phyloP scores from a whole-genome alignment of 2,113 vertebrate genomes.

The Cochlearius cochlearius region DNA sequence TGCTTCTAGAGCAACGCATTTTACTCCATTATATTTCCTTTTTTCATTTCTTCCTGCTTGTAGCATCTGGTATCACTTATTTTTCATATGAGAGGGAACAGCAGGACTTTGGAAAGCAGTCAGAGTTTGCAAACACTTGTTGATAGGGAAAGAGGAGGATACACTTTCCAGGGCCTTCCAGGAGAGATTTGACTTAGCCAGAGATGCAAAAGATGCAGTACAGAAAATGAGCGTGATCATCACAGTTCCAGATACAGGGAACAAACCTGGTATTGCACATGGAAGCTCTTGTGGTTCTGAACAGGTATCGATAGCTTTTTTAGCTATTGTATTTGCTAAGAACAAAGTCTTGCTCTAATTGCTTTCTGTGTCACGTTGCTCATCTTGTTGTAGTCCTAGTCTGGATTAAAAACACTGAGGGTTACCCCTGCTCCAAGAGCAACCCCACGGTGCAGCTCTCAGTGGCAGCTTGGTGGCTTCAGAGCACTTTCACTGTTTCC shows the following conservation, averaged over 20 bases:
- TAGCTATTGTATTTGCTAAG: neutral
- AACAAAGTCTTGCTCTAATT: neutral
- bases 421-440: too few relatives aligned
- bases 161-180: neutral
- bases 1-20: neutral
- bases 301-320: neutral
- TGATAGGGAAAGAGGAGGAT: neutral
- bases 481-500: neutral
- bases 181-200: neutral
- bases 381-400: neutral
- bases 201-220: neutral
- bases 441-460: neutral
- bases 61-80: neutral
- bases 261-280: neutral
- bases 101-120: neutral
- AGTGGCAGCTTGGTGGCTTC: neutral
- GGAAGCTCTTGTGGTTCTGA: neutral
- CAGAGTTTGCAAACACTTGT: neutral
- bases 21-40: neutral
- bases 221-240: neutral
- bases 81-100: neutral
- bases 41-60: neutral
- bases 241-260: neutral
- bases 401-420: neutral
- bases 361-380: neutral